phyloP scores from a whole-genome alignment of 1,140 invertebrate genomes.

The Orchestia grillus region DNA sequence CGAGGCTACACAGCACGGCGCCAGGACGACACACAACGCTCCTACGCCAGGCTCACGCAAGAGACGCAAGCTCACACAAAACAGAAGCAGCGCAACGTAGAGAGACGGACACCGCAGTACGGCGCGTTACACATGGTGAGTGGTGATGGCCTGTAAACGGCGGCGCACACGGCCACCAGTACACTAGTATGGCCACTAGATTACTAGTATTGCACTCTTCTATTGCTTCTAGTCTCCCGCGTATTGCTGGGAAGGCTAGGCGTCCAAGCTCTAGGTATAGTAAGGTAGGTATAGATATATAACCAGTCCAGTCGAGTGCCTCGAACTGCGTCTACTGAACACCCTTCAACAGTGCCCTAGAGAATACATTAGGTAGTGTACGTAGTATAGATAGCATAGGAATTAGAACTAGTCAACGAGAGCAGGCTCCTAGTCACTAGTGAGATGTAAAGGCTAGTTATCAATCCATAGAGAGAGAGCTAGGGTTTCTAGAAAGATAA shows the following conservation, averaged over 20 bases:
- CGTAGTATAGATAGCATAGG: constrained; percentile 17
- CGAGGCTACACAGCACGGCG: no score
- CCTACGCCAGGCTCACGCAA: neutral
- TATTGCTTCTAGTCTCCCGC: constrained; percentile 13
- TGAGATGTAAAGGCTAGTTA: constrained; percentile 38
- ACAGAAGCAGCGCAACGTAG: neutral
- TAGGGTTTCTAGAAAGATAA: constrained; percentile 12
- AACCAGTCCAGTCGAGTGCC: neutral
- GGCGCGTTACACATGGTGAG: no score
- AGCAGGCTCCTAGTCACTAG: constrained; percentile 42
- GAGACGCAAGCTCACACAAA: neutral
- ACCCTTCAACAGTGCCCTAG: neutral
- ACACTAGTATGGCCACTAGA: constrained; percentile 3
- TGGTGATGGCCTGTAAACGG: neutral
- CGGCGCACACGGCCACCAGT: neutral
- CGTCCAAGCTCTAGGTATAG: constrained; percentile 24
- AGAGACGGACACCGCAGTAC: neutral
- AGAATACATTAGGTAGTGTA: neutral
- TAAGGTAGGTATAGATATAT: constrained; percentile 17
- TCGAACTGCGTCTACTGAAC: neutral
- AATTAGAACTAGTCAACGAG: constrained; percentile 56
- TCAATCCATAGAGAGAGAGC: constrained; percentile 26
- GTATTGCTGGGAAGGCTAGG: constrained; percentile 38
- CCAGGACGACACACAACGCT: neutral
- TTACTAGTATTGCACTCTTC: constrained; percentile 38